phyloP scores from a whole-genome alignment of 2,797 vertebrate genomes.

The Ataeniobius toweri region DNA sequence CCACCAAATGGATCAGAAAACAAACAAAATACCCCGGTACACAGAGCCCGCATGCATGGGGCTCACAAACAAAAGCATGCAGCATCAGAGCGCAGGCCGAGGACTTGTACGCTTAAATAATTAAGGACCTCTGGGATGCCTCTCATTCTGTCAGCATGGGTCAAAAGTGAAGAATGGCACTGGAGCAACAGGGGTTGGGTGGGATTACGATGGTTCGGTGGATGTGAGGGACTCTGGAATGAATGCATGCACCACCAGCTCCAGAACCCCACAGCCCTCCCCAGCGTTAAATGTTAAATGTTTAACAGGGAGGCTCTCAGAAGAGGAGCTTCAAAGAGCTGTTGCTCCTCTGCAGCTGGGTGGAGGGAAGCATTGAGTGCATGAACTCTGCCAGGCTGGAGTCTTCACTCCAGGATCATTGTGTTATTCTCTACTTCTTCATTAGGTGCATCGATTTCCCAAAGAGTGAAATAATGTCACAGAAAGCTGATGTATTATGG shows the following conservation, averaged over 20 bases:
- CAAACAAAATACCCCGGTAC: slow-evolving; percentile 34
- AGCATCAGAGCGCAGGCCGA: slow-evolving; percentile 43
- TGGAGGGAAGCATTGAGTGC: slow-evolving; percentile 5
- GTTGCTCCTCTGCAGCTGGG: slow-evolving; percentile 31
- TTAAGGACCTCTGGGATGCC: slow-evolving; percentile 65
- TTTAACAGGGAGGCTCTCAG: slow-evolving; percentile 66
- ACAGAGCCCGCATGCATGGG: slow-evolving; percentile 3
- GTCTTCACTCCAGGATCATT: slow-evolving; percentile 33
- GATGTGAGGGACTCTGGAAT: slow-evolving; percentile 38
- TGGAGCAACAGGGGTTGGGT: slow-evolving; percentile 45
- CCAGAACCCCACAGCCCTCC: slow-evolving; percentile 5
- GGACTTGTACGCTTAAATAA: slow-evolving; percentile 72
- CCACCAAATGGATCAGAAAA: slow-evolving; percentile 38
- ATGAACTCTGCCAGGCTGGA: slow-evolving; percentile 27
- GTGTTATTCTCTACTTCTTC: slow-evolving; percentile 16
- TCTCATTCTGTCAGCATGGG: slow-evolving; percentile 64
- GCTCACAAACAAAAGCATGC: slow-evolving; percentile 53
- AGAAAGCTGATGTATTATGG: neutral
- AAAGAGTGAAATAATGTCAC: neutral
- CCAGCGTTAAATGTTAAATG: slow-evolving; percentile 65
- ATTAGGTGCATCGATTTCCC: slow-evolving; percentile 26
- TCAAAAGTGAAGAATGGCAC: slow-evolving; percentile 49
- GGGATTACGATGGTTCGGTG: slow-evolving; percentile 46
- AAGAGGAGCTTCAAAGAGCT: slow-evolving; percentile 70
- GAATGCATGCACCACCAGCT: slow-evolving; percentile 40